These are phyloP conservation scores for Cynopterus brachyotis DNA, from an alignment of 2,113 vertebrate species.

Conservation along the genomic window DNA sequence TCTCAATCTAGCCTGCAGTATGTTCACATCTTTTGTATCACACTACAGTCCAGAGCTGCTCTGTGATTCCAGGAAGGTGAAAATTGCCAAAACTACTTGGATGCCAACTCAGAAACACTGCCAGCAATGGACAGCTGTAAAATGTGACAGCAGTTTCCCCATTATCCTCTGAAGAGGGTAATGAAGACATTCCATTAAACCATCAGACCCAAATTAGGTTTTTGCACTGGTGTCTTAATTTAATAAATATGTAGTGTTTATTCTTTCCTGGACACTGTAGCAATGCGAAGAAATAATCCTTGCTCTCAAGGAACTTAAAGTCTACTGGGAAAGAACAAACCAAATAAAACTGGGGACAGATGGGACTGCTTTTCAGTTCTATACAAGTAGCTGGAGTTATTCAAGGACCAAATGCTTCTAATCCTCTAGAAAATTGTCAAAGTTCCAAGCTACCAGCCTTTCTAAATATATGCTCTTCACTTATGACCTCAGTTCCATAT, in stretches of 20 bases:
- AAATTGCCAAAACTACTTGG: neutral
- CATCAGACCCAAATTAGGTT: neutral
- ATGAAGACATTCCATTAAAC: neutral
- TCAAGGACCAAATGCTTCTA: neutral
- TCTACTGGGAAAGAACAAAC: neutral
- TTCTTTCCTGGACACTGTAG: neutral
- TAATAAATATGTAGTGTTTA: neutral
- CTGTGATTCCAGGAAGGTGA: neutral
- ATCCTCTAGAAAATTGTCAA: neutral
- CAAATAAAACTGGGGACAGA: neutral
- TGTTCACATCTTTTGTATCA: neutral
- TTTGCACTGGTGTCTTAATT: neutral
- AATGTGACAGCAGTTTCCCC: neutral
- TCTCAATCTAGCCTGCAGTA: neutral
- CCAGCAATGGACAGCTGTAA: neutral
- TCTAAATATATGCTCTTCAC: neutral
- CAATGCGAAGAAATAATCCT: neutral
- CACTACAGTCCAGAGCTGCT: neutral
- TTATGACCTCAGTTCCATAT: neutral
- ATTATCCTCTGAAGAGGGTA: neutral
- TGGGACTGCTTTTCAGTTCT: neutral
- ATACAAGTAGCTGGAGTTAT: neutral
- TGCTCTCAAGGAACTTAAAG: neutral
- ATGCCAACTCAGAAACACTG: neutral
- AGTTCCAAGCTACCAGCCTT: neutral